Evolutionary conservation across 2,113 vertebrate species (phyloP).

Genomic region (Hippocampus barbouri): DNA sequence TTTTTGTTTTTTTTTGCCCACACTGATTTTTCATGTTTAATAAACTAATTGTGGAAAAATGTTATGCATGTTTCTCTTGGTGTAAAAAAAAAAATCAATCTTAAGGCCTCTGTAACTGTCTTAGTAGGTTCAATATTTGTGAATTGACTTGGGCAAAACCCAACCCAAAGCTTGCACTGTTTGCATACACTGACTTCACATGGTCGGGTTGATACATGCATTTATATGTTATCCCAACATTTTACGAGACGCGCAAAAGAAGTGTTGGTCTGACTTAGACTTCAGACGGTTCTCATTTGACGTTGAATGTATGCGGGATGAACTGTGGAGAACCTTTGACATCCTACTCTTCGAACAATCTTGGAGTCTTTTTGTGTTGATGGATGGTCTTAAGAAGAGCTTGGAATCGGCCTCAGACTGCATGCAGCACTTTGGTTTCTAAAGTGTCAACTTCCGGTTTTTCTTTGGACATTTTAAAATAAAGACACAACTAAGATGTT

Average conservation of each 20-base stretch:
- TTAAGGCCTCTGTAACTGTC: neutral
- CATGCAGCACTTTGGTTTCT: neutral
- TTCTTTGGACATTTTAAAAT: neutral
- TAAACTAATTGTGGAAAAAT: neutral
- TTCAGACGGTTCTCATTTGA: constrained; percentile 6
- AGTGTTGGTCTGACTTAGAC: neutral
- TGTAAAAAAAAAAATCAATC: neutral
- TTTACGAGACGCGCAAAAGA: neutral
- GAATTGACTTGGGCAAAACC: neutral
- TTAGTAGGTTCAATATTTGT: neutral
- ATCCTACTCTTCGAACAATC: constrained; percentile 13
- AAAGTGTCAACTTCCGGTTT: constrained; percentile 8
- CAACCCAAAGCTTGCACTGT: neutral
- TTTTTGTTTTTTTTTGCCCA: neutral
- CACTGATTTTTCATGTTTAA: neutral
- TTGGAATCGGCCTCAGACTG: neutral
- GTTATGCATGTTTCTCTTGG: neutral
- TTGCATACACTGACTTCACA: neutral
- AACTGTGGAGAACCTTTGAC: neutral
- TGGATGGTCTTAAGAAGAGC: neutral
- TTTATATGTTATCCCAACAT: constrained; percentile 1
- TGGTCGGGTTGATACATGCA: neutral
- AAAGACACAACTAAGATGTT: neutral
- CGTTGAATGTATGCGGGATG: constrained; percentile 26
- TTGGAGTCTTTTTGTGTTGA: neutral